Evolutionary conservation across 2,797 vertebrate species (phyloP), one percentile per base, ranked within the genome.

Genomic region (Coregonus suidteri): DNA sequence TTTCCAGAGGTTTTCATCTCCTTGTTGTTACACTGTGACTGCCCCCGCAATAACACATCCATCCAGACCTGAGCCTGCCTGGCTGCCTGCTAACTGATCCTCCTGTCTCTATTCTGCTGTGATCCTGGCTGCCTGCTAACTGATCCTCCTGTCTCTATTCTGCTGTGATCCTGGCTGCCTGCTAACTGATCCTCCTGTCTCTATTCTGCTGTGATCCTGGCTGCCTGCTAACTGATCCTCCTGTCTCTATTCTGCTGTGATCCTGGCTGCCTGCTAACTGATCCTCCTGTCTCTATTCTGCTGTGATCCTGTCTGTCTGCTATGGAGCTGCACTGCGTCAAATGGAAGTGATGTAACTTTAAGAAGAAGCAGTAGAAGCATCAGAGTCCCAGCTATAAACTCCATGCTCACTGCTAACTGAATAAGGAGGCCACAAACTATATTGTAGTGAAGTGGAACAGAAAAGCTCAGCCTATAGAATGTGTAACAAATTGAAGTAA

Each of bases 331-430:
- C 18, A 79, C 76, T 66, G 75, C 70, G 79, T 78, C 59, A 76
- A 20, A 66, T 71, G 82, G n/a, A 77, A 76, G 35, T 65, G 52
- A 77, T 86, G 83, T 79, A 76, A 77, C 77, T 86, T 86, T 85
- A 20, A 14, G 41, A 71, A 37, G 70, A 71, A 6, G n/a, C 70
- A 51, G 47, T 52, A 25, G 70, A 47, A 47, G 70, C 70, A 30
- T 51, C 70, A 52, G 70, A 71, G 70, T 51, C 47, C 70, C 20
- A 51, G 11, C n/a, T 47, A 51, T 11, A 20, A 18, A 31, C 62
- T 7, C n/a, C n/a, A 65, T 4, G 62, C 62, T 65, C 59, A 64
- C 20, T 47, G 41, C 41, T 47, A 47, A 47, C 41, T 9, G 62
- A 16, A 56, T 56, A 25, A 3, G 6, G 62, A 64, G 41, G 41